Base-by-base conservation (phyloP, 2,888 invertebrate species). In the Andrena hattorfiana region DNA sequence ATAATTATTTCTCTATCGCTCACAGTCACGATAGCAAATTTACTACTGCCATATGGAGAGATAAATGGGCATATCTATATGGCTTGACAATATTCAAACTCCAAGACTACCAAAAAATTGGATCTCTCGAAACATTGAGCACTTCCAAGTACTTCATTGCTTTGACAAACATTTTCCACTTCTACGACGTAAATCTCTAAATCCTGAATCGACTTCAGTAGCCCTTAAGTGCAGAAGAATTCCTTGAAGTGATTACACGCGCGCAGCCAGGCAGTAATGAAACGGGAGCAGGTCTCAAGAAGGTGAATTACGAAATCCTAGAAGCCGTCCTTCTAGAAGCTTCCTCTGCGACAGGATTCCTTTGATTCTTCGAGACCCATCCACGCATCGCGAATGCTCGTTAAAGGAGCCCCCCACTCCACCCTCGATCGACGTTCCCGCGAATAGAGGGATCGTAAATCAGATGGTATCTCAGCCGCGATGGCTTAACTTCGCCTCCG, bases 321-420 rank as follows among this genome's bases (percentile, higher is more conserved):
- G 82, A 81, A 35, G 67, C 1, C 63, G 48, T 69, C 69, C 59
- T 63, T 66, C 35, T 48, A n/a, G n/a, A 62, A 49, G 69, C 28
- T 77, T 26, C 63, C 51, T 20, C 48, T 48, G 30, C 10, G 51
- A 35, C 20, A 60, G 32, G 49, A 74, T 76, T 76, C 68, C 54
- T 87, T 86, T 84, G 85, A 76, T 81, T 78, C 71, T 64, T 28
- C 28, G 75, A 81, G 51, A 84, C 48, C 66, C 42, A 83, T 71
- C 23, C 64, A 51, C 23, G 35, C 49, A 67, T 70, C 54, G 63
- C 28, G 56, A 54, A 77, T 42, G 28, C 71, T 74, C 62, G 80
- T 74, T 71, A 71, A 76, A 64, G 28, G 56, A 13, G 3, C 59
- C 28, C 66, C 70, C 10, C 26, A 62, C 8, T 28, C 48, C 66